Conservation (phyloP, 2,797 vertebrate genomes). For the Dryobates pubescens region DNA sequence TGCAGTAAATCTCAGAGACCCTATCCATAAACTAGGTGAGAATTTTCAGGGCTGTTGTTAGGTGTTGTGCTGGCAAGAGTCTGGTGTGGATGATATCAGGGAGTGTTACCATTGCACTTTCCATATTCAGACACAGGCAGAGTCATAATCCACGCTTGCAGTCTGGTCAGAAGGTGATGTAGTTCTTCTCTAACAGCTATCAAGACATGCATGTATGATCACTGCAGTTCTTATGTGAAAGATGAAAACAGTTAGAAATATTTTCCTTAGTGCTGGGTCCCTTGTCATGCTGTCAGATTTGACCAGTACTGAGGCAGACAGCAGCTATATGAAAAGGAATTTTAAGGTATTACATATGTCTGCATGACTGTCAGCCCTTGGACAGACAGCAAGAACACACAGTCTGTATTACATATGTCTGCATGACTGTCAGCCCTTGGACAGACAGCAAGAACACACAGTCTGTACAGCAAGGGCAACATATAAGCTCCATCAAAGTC, state of each 20-base stretch:
- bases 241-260: neutral
- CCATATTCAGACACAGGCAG: neutral
- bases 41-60: neutral
- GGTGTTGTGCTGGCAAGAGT: accelerated
- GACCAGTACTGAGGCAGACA: neutral
- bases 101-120: neutral
- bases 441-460: neutral
- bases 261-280: neutral
- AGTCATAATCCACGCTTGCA: neutral
- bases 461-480: neutral
- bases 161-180: neutral
- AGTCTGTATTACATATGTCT: accelerated
- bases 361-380: accelerated
- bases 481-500: neutral
- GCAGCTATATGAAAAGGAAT: neutral
- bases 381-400: neutral
- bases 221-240: neutral
- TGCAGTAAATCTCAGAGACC: neutral
- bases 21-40: neutral
- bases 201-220: accelerated
- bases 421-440: accelerated
- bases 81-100: accelerated
- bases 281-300: neutral
- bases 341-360: accelerated
- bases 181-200: neutral